These are phyloP conservation scores for Gastrophysa polygoni DNA, from an alignment of 2,888 invertebrate genomes.

Conservation along the genomic window DNA sequence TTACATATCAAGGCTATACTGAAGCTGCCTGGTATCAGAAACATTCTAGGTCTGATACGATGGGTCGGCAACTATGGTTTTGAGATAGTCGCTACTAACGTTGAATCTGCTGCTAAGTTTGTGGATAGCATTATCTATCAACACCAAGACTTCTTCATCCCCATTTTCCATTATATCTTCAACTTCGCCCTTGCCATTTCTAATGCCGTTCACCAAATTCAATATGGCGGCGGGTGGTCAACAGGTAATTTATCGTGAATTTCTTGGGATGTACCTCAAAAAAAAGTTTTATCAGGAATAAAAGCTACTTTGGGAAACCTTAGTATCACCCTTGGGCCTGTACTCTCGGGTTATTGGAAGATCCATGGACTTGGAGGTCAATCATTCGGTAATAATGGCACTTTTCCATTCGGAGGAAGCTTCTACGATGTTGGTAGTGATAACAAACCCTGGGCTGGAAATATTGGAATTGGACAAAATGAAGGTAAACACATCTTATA, in stretches of 20 bases:
- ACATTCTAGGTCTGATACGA: conserved; percentile 1
- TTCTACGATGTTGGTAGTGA: too few species aligned
- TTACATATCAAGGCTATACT: conserved; percentile 14
- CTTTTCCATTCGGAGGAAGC: background rate
- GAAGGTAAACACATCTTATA: too few species aligned
- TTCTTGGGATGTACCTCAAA: background rate
- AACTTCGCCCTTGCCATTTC: conserved; percentile 29
- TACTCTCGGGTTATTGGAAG: background rate
- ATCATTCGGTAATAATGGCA: background rate
- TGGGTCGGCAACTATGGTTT: background rate
- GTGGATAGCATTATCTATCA: conserved; percentile 13
- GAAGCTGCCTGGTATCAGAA: conserved; percentile 24
- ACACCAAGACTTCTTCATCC: conserved; percentile 34
- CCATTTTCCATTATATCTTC: conserved; percentile 27
- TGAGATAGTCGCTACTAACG: background rate
- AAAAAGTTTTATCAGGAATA: conserved; percentile 8
- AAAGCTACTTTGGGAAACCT: conserved; percentile 8
- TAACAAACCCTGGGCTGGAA: too few species aligned
- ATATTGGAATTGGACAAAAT: too few species aligned
- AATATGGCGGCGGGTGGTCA: conserved; percentile 24
- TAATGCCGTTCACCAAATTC: conserved; percentile 23
- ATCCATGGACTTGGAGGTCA: background rate
- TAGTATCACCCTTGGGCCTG: conserved; percentile 3
- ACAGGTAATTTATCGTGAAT: conserved; percentile 15
- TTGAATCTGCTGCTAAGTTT: conserved; percentile 19